Conservation (phyloP, 2,113 vertebrate genomes). For the Edolisoma coerulescens region DNA sequence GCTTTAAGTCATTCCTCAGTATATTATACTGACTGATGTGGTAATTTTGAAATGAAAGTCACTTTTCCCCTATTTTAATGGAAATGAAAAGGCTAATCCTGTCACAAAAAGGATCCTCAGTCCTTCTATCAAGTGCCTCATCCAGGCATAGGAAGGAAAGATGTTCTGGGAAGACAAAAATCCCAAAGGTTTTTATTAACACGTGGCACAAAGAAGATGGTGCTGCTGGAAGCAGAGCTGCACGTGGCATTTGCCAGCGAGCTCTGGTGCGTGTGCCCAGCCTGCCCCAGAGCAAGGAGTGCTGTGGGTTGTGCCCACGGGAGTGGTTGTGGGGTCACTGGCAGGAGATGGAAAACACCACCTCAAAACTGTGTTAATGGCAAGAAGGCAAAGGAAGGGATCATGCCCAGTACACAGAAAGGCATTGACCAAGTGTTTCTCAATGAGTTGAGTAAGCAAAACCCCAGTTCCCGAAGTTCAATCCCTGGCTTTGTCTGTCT, state of each 20-base stretch:
- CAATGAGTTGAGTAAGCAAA: neutral
- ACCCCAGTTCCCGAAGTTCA: neutral
- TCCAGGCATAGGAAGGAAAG: neutral
- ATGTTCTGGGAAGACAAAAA: neutral
- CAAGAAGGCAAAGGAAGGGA: neutral
- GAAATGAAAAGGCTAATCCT: neutral
- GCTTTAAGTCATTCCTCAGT: neutral
- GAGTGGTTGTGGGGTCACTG: neutral
- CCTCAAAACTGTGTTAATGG: neutral
- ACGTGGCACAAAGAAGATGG: neutral
- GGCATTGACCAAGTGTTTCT: neutral
- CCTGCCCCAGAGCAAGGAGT: fast-evolving
- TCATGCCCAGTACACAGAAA: neutral
- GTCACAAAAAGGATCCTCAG: neutral
- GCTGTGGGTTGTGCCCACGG: fast-evolving
- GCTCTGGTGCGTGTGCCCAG: fast-evolving
- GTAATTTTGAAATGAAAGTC: neutral
- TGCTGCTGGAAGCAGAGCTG: neutral
- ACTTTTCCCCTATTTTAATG: neutral
- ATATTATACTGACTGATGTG: neutral
- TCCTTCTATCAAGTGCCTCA: neutral
- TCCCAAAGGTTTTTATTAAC: neutral
- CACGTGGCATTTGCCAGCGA: neutral
- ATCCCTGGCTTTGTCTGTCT: fast-evolving
- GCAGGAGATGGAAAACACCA: neutral